Base-by-base conservation (phyloP, 2,113 vertebrate species). In the Syrrhaptes paradoxus region DNA sequence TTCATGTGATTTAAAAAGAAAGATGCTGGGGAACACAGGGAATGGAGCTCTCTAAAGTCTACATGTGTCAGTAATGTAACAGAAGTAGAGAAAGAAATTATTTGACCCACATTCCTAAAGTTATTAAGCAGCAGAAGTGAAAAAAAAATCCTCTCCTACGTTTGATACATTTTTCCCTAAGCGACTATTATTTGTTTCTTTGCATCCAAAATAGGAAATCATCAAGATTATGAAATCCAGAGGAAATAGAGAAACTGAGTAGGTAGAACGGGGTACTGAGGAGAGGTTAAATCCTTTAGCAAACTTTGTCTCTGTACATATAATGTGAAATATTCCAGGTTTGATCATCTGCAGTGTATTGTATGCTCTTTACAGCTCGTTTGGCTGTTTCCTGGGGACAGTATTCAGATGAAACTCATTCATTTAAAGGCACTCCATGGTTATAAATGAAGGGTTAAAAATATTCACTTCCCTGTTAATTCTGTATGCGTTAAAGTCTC, bases 61-160 rank as follows among this genome's bases (percentile, higher is more conserved):
- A 2, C 45, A 21, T 7, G 61, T 95, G 83, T 86, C 92, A 46
- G 48, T 61, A 65, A 51, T 34, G 57, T 49, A 94, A 84, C 7
- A 86, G 70, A 84, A 93, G 49, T 43, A 55, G 67, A 92, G 90
- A 62, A 93, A 90, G 52, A 81, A 92, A 80, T 18, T 51, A 48
- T 86, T 87, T 75, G 85, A 89, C 41, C 32, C 41, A 85, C 92
- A 93, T 96, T 97, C 95, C 93, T 94, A 94, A 96, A 96, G 93
- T 96, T 96, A 96, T 97, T 95, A 94, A 95, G 85, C 63, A 90
- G 82, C 73, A 95, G 76, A 87, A 96, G 14, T 93, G 86, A 63
- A 94, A 90, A 85, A 72, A 86, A 86, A 80, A 26, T n/a, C 75
- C 68, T 74, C 68, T 86, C 48, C 70, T 57, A 24, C 1, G 10